Percentiles rank a stretch among this genome's conserved stretches.
These are phyloP conservation scores for Dicyrtomina minuta DNA, from an alignment of 2,888 invertebrate species.

Conservation along the genomic window DNA sequence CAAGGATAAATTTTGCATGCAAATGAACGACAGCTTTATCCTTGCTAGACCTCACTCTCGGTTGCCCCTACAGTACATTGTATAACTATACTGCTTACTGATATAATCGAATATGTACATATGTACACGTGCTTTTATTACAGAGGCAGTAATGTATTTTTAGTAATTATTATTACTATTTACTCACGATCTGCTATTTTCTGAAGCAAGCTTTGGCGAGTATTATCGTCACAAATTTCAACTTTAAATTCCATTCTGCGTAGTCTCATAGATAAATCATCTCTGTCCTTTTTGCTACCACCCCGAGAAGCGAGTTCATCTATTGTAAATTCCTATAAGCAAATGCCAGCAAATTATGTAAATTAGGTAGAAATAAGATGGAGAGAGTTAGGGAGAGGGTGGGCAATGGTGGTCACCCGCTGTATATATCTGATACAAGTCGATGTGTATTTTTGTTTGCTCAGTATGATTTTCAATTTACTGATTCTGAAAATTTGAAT, in stretches of 20 bases:
- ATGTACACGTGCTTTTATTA: not conserved
- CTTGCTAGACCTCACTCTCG: too few relatives aligned
- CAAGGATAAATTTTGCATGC: too few relatives aligned
- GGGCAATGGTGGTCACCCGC: too few relatives aligned
- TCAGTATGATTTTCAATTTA: too few relatives aligned
- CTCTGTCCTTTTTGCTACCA: slow-evolving; percentile 48
- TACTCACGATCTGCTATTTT: not conserved
- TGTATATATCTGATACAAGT: too few relatives aligned
- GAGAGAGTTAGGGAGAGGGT: too few relatives aligned
- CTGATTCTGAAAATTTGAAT: too few relatives aligned
- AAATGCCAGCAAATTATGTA: too few relatives aligned
- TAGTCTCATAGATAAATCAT: slow-evolving; percentile 39
- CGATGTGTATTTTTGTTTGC: too few relatives aligned
- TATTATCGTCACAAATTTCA: slow-evolving; percentile 45
- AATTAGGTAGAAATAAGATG: not conserved
- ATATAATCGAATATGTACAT: too few relatives aligned
- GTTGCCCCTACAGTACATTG: too few relatives aligned
- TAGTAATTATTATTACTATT: not conserved
- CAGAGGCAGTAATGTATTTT: not conserved
- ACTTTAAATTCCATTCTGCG: slow-evolving; percentile 48
- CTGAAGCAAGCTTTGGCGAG: slow-evolving; percentile 35
- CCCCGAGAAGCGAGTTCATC: slow-evolving; percentile 53
- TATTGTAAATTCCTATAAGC: slow-evolving; percentile 43
- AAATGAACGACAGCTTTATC: too few relatives aligned
- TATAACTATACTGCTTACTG: not conserved